Evolutionary conservation across 2,888 invertebrate species (phyloP), one percentile per base, ranked within the genome.

Genomic region (Cheilosia vulpina): DNA sequence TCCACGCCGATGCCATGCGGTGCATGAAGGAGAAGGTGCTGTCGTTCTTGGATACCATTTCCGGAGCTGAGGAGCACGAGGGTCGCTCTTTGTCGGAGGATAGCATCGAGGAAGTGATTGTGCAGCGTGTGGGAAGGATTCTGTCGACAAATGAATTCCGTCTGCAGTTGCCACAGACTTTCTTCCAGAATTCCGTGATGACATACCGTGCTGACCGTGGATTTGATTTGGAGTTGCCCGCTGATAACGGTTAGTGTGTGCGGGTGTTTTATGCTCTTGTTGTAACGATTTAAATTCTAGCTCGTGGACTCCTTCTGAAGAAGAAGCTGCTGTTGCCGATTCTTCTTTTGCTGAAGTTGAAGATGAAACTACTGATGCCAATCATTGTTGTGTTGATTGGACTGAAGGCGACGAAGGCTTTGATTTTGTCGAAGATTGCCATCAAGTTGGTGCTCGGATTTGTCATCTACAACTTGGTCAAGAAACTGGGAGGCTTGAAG

Each of bases 311-410:
- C 89, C 93, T 95, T 91, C 93, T 96, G 89, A 96, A 97, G 93
- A 96, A 97, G 93, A 97, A 97, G 91, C 94, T 97, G 60, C 93
- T 97, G 87, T 93, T 97, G 90, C 97, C 97, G 17, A 93, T 97
- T 85, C 93, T 97, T 88, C 93, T 97, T 88, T 93, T 97, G 65
- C 93, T 97, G 89, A 97, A 97, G 92, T 92, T 97, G 89, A 97
- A 97, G 92, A 93, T 97, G 93, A 97, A 97, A 92, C 95, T 96
- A 27, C 92, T 97, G 85, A 96, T 96, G 95, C 97, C 97, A 45
- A 96, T 97, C 89, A 94, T 97, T 88, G 94, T 97, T 38, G 94
- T 95, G 55, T 93, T 97, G 89, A 95, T 97, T 90, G 96, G 96
- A 87, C 93, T 97, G 88, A 97, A 97, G 93, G 96, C 97, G 27